Evolutionary conservation across 2,888 invertebrate genomes (phyloP), one percentile per base, ranked within the genome.

Genomic region (Germaria angustata): DNA sequence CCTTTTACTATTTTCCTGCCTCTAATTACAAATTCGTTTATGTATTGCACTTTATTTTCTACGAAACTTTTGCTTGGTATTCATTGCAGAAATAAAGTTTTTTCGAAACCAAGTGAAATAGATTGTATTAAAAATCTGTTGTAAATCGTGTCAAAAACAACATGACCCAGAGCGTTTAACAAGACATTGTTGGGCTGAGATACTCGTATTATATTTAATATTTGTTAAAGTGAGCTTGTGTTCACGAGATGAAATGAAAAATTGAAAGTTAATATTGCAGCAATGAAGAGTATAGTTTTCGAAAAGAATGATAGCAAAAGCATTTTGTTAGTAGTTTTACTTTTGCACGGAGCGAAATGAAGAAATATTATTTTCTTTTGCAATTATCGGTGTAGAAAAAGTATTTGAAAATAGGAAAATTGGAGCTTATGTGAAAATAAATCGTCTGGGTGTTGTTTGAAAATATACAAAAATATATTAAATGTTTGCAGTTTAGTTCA

Each of bases 131-230:
- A 71, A 81, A 79, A 65, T 75, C 57, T 51, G 65, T 71, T 55
- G 75, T 57, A 82, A 79, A 78, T 75, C 69, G 73, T 75, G 81
- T 79, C 79, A 80, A 80, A 73, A 72, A 73, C 59, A 80, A 80
- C 72, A 63, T 68, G 68, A 61, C 68, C 72, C 59, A 63, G 69
- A 75, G 71, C 66, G 55, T 34, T 66, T 66, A 32, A 49, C 51
- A 44, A 46, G 71, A 66, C 65, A 68, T 24, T 39, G 53, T 63
- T 53, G 36, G 59, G 39, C 20, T 51, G 76, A 51, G 68, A 77
- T n/a, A n/a, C n/a, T n/a, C n/a, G 68, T 68, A 51, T 68, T 55
- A 65, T 46, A 75, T 55, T 57, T 34, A 28, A 65, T 55, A 34
- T 20, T 44, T 46, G 9, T 36, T 15, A 24, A 24, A 39, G 49